A percentile compares a stretch with the other conserved stretches of the same genome.
These are phyloP conservation scores for Meandrusa payeni DNA, from an alignment of 2,888 invertebrate species.

Conservation along the genomic window DNA sequence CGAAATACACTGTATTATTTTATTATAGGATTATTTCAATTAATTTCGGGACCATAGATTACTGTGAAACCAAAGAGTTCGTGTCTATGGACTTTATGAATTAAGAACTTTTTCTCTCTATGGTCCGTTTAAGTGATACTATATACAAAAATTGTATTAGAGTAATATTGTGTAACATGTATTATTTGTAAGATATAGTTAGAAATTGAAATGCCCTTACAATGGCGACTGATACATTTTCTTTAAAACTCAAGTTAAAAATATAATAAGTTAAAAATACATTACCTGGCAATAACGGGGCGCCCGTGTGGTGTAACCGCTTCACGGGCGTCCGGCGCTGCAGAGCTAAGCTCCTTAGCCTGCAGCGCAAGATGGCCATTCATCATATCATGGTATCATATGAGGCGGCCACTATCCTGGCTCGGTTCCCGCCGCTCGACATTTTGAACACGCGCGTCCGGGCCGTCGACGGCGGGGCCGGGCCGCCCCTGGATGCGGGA, in stretches of 20 bases:
- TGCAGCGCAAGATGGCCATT: too few species aligned
- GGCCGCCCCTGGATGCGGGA: too few species aligned
- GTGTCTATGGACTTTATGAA: constrained; percentile 8
- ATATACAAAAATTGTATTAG: constrained; percentile 18
- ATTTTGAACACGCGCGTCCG: too few species aligned
- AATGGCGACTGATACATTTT: constrained; percentile 3
- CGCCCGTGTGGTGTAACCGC: too few species aligned
- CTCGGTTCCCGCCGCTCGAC: too few species aligned
- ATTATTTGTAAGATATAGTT: constrained; percentile 1
- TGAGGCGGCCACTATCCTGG: too few species aligned
- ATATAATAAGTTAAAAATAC: background rate
- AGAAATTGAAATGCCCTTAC: constrained; percentile 7
- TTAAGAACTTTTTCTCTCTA: constrained; percentile 14
- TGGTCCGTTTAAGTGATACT: constrained; percentile 20
- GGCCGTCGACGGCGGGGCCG: too few species aligned
- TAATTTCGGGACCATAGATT: constrained; percentile 14
- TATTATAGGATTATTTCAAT: constrained; percentile 12
- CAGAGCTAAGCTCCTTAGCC: too few species aligned
- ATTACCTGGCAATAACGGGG: background rate
- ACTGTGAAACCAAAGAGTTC: constrained; percentile 17
- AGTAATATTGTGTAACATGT: constrained; percentile 13
- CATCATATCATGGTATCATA: too few species aligned
- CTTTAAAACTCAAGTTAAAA: background rate
- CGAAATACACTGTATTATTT: constrained; percentile 10
- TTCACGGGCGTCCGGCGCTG: too few species aligned